Conservation (phyloP, 2,797 vertebrate genomes). For the Aeoliscus strigatus region DNA sequence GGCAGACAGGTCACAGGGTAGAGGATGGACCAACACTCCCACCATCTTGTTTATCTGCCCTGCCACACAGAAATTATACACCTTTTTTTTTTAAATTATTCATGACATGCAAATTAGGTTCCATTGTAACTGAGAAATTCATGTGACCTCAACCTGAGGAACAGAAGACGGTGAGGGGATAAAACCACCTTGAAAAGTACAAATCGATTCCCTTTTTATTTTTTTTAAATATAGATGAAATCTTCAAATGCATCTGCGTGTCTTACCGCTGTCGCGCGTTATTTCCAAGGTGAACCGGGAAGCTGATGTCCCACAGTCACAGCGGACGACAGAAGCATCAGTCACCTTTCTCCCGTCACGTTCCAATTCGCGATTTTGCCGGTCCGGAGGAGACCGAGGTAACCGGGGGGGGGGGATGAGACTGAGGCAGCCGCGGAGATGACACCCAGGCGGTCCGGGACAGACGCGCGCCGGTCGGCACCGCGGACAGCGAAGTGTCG, state of each 20-base stretch:
- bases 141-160: slow-evolving; percentile 13
- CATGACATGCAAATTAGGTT: slow-evolving; percentile 38
- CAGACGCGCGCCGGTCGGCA: slow-evolving; percentile 20
- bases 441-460: no score
- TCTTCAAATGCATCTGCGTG: no score
- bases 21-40: slow-evolving; percentile 28
- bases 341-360: not conserved
- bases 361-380: no score
- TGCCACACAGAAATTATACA: slow-evolving; percentile 45
- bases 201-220: no score
- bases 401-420: no score
- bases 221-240: no score
- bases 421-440: no score
- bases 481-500: slow-evolving; percentile 31
- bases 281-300: slow-evolving; percentile 63
- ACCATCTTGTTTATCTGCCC: slow-evolving; percentile 47
- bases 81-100: slow-evolving; percentile 59
- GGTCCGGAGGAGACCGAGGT: no score
- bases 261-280: slow-evolving; percentile 49
- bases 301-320: slow-evolving; percentile 41
- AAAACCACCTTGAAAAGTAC: no score
- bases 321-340: slow-evolving; percentile 12
- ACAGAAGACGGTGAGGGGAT: no score
- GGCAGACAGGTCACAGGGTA: slow-evolving; percentile 46
- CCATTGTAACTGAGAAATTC: slow-evolving; percentile 15